Evolutionary conservation across 2,888 invertebrate genomes (phyloP).

Genomic region (Leptopilina drosophilae): DNA sequence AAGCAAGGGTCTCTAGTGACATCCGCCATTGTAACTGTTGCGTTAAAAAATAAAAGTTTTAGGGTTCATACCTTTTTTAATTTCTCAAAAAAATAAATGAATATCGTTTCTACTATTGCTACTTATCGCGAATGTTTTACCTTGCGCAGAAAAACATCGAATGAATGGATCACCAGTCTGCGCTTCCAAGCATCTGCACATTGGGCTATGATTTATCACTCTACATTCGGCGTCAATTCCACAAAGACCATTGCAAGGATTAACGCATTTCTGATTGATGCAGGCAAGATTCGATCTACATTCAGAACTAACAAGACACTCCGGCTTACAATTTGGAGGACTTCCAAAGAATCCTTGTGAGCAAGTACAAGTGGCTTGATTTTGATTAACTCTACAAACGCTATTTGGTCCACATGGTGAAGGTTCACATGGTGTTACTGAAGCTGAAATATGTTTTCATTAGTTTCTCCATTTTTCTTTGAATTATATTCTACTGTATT

Average conservation of each 20-base stretch:
- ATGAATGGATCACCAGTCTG: conserved; percentile 78
- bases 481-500: background rate
- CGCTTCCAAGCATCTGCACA: conserved; percentile 78
- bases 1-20: conserved; percentile 55
- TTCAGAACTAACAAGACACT: conserved; percentile 77
- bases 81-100: no score
- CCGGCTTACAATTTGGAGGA: conserved; percentile 75
- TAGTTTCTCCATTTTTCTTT: background rate
- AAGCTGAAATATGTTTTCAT: conserved; percentile 52
- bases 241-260: conserved; percentile 78
- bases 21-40: conserved; percentile 22
- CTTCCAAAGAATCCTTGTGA: conserved; percentile 77
- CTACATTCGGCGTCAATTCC: conserved; percentile 77
- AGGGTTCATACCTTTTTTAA: no score
- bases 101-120: no score
- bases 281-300: conserved; percentile 78
- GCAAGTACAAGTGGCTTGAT: conserved; percentile 82
- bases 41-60: conserved; percentile 9
- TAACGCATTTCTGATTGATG: conserved; percentile 77
- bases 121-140: conserved; percentile 45
- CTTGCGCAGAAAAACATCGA: conserved; percentile 77
- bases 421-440: conserved; percentile 85
- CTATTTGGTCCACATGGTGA: conserved; percentile 91
- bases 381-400: conserved; percentile 85
- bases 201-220: conserved; percentile 78